Percentiles rank a stretch among this genome's conserved stretches.
Conservation (phyloP, 2,888 invertebrate genomes). For the Drosophila borealis region DNA sequence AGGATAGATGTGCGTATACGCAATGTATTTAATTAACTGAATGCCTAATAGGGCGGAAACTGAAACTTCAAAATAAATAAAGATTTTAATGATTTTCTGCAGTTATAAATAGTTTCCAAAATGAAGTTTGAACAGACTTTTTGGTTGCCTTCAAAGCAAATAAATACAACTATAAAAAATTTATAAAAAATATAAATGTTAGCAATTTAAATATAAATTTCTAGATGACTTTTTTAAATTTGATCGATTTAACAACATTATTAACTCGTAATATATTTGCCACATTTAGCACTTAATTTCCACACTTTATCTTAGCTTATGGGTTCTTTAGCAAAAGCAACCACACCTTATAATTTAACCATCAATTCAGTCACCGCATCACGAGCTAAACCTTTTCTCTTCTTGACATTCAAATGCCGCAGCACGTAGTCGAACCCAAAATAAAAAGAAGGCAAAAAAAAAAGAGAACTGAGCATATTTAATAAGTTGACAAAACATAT, state of each 20-base stretch:
- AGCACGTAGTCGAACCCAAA: constrained; percentile 54
- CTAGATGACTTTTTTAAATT: too few relatives aligned
- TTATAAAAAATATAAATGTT: too few relatives aligned
- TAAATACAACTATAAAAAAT: too few relatives aligned
- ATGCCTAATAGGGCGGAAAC: neutral
- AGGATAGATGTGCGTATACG: constrained; percentile 15
- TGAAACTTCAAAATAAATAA: neutral
- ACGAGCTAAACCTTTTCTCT: constrained; percentile 14
- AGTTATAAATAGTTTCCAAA: neutral
- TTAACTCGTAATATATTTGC: constrained; percentile 9
- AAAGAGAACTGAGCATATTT: constrained; percentile 71
- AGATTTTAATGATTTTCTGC: neutral
- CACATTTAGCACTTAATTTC: neutral
- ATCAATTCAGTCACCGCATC: constrained; percentile 34
- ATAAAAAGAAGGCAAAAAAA: constrained; percentile 3
- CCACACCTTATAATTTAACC: constrained; percentile 60
- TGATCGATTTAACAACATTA: neutral
- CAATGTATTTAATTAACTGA: constrained; percentile 23
- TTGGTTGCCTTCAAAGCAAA: too few relatives aligned
- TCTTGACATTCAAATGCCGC: constrained; percentile 53
- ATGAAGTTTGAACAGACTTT: too few relatives aligned
- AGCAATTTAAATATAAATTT: too few relatives aligned
- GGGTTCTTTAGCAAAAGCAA: neutral
- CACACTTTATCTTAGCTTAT: constrained; percentile 15
- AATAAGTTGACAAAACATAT: constrained; percentile 80